phyloP scores from a whole-genome alignment of 2,888 invertebrate genomes.

The Sceliomorpha sp. region DNA sequence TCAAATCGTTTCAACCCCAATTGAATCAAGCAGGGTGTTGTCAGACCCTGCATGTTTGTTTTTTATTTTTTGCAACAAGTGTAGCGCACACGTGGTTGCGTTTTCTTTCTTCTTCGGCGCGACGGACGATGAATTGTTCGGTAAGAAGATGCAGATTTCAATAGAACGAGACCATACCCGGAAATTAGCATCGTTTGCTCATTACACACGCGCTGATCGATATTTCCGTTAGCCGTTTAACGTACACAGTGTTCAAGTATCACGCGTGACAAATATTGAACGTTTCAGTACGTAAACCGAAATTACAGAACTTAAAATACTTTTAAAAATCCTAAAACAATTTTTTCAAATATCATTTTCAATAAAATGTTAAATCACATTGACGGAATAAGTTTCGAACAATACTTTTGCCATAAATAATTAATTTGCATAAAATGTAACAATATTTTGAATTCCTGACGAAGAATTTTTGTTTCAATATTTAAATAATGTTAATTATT shows the following conservation, averaged over 20 bases:
- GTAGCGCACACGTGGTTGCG: slow-evolving; percentile 63
- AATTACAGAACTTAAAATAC: no score
- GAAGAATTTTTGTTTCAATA: no score
- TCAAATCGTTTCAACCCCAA: slow-evolving; percentile 75
- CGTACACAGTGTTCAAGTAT: slow-evolving; percentile 40
- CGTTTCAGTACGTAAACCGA: no score
- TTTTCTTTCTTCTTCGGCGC: slow-evolving; percentile 15
- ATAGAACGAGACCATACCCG: slow-evolving; percentile 49
- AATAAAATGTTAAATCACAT: no score
- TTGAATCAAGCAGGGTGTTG: slow-evolving; percentile 63
- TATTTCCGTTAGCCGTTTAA: slow-evolving; percentile 47
- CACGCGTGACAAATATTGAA: slow-evolving; percentile 37
- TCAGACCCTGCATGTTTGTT: slow-evolving; percentile 47
- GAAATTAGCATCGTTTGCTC: slow-evolving; percentile 63
- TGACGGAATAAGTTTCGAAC: no score
- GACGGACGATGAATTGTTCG: slow-evolving; percentile 57
- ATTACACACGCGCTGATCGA: slow-evolving; percentile 50
- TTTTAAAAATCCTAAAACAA: no score
- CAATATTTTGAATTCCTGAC: no score
- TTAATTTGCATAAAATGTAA: no score
- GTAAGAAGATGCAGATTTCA: slow-evolving; percentile 49
- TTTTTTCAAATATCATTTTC: no score
- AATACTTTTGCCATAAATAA: no score
- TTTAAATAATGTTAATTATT: no score
- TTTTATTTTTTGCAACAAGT: slow-evolving; percentile 66